Evolutionary conservation across 2,797 vertebrate species (phyloP), one percentile per base, ranked within the genome.

Genomic region (Microchirus variegatus): DNA sequence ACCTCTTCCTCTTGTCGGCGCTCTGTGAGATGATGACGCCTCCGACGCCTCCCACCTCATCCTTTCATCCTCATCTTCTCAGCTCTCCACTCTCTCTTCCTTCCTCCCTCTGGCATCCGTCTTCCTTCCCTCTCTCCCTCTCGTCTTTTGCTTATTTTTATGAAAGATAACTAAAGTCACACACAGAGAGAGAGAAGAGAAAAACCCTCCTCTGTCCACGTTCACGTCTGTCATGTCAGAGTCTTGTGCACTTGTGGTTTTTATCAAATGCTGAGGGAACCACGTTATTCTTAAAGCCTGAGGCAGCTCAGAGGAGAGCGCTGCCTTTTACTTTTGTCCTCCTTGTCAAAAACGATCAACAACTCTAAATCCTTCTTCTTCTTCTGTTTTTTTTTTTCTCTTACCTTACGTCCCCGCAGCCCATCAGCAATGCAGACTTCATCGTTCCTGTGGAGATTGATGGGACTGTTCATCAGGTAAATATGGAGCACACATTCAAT

Each of bases 401-500:
- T n/a, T 49, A 60, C 80, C 44, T 67, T n/a, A n/a, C 26, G 60
- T 43, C 51, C 75, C 75, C 75, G 59, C 67, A 98, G 97, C 97
- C 97, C 69, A 98, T 99, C 92, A 96, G 93, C 90, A 99, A 99
- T 53, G 97, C 97, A 67, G 97, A 99, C 83, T 93, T 93, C 76
- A 91, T 93, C 16, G 92, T 93, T 81, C 92, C 92, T 26, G 92
- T 93, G 90, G 97, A 99, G 90, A 99, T 98, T 55, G 97, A 99
- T 91, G 97, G 97, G 85, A 98, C 96, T 41, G 93, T 98, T 91
- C 97, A 99, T 93, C 97, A 99, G 96, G 97, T 99, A 91, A 61
- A 70, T 17, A 14, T 42, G 19, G 37, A 63, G 41, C 36, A 54
- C 38, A 36, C 71, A n/a, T n/a, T n/a, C n/a, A n/a, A n/a, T n/a